phyloP scores from a whole-genome alignment of 2,797 vertebrate species.

The Microctenopoma steveboyesi region DNA sequence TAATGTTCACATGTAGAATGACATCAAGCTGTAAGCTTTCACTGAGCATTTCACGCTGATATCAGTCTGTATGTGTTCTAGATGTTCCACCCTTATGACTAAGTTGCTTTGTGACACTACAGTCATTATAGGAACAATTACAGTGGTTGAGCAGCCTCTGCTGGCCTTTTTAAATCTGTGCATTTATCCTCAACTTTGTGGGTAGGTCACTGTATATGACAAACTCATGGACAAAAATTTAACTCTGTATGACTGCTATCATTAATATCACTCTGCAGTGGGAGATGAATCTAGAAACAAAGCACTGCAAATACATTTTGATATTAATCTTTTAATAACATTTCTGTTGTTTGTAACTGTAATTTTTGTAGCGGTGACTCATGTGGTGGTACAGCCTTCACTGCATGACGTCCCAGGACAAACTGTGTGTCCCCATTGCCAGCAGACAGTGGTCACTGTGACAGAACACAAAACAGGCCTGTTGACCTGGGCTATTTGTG shows the following conservation, averaged over 20 bases:
- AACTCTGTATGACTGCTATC: too few species aligned
- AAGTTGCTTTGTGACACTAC: neutral
- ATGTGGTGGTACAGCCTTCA: slow-evolving; percentile 37
- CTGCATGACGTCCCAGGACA: slow-evolving; percentile 74
- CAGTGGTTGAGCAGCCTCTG: slow-evolving; percentile 18
- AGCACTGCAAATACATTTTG: too few species aligned
- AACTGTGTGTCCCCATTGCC: slow-evolving; percentile 84
- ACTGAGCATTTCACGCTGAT: neutral
- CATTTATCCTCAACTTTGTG: neutral
- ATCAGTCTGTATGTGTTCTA: neutral
- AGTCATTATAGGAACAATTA: neutral
- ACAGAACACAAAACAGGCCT: slow-evolving; percentile 72
- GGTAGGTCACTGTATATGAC: too few species aligned
- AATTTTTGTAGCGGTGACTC: slow-evolving; percentile 63
- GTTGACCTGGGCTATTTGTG: slow-evolving; percentile 79
- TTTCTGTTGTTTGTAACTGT: neutral
- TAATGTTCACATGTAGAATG: too few species aligned
- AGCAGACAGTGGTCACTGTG: slow-evolving; percentile 80
- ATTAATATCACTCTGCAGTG: neutral
- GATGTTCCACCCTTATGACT: neutral
- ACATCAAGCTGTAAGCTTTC: too few species aligned
- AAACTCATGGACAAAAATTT: too few species aligned
- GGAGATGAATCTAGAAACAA: neutral
- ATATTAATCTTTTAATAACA: neutral
- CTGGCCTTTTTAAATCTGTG: slow-evolving; percentile 8